A percentile compares a stretch with the other conserved stretches of the same genome.
phyloP scores from a whole-genome alignment of 2,888 invertebrate genomes.

The Drosophila testacea region DNA sequence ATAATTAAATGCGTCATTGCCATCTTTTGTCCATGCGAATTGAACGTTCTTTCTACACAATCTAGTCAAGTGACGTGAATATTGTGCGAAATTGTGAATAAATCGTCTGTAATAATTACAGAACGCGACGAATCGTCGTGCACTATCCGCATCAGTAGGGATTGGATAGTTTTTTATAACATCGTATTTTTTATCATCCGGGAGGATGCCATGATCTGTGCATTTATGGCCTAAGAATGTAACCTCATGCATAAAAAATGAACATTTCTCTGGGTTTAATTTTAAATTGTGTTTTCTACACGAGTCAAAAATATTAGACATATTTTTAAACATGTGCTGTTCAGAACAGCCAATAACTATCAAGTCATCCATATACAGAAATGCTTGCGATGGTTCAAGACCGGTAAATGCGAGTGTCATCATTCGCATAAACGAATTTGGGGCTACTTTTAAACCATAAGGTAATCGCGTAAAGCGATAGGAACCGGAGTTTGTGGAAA shows the following conservation, averaged over 20 bases:
- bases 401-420: too few species aligned
- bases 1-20: neutral
- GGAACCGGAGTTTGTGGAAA: too few species aligned
- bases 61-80: neutral
- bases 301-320: too few species aligned
- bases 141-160: constrained; percentile 3
- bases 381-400: neutral
- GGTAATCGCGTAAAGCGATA: too few species aligned
- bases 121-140: neutral
- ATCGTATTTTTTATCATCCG: constrained; percentile 1
- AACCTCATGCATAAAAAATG: too few species aligned
- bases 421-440: too few species aligned
- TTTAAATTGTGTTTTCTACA: too few species aligned
- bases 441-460: too few species aligned
- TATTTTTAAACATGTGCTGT: neutral
- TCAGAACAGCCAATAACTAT: neutral
- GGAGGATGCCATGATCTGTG: neutral
- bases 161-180: neutral
- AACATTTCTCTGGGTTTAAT: too few species aligned
- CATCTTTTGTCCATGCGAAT: neutral
- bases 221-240: constrained; percentile 1
- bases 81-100: neutral
- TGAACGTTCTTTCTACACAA: neutral
- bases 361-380: neutral
- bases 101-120: neutral